Evolutionary conservation across 1,140 invertebrate genomes (phyloP), one percentile per base, ranked within the genome.

Genomic region (Diabrotica undecimpunctata): DNA sequence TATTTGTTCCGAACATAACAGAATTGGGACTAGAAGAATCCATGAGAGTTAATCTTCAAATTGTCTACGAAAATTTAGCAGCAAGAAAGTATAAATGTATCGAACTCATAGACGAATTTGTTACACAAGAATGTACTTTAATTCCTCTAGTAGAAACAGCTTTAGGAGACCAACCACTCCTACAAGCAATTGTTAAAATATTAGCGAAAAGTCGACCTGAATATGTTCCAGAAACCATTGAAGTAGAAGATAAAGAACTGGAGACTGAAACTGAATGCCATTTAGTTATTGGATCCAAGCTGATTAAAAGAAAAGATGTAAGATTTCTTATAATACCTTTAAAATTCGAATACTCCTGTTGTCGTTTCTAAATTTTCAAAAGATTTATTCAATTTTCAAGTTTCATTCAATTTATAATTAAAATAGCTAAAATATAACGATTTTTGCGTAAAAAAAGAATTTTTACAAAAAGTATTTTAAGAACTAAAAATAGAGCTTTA

Each of bases 1-100:
- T 83, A 64, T 96, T 97, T 74, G 75, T 95, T 4, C 86, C 92
- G 0, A 86, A 91, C 74, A 80, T 80, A 61, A 79, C 84, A 11
- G 37, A 67, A 5, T 37, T 72, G 10, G 46, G 83, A 41, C 12
- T 72, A 2, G 62, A 70, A 39, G 5, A 70, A 54, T 71, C 84
- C 5, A 73, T 89, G 2, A 78, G 87, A 39, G 65, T 86, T 0
- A 78, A 86, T 50, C 79, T 87, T 5, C 90, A 97, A 72, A 75
- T 95, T 0, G 85, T 88, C 0, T 74, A 95, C 0, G 95, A 97
- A 75, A 96, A 95, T 77, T 76, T 85, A 36, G 75, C 83, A 25
- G 80, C 79, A 0, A 82, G 84, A 25, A 90, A 89, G 78, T 80
- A 96, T 0, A 92, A 90, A 70, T 83, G 87, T 5, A 80, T 93